Evolutionary conservation across 2,797 vertebrate genomes (phyloP).

Genomic region (Danio choprae): DNA sequence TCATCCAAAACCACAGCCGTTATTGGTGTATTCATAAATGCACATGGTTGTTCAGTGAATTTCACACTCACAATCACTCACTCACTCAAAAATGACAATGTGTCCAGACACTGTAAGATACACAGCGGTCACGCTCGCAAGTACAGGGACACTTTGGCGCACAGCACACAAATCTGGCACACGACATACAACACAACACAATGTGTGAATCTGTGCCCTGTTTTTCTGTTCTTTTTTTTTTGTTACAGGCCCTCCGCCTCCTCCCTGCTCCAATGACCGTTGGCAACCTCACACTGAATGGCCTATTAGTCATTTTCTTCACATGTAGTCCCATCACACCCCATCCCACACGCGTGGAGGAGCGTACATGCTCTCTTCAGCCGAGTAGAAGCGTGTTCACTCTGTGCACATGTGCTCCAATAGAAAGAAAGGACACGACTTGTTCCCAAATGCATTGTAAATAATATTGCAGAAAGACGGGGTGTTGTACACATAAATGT

Average conservation of each 20-base stretch:
- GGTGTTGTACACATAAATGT: not conserved
- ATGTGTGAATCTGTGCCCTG: slow-evolving; percentile 12
- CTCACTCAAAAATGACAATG: slow-evolving; percentile 23
- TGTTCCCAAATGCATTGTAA: not conserved
- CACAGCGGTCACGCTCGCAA: slow-evolving; percentile 21
- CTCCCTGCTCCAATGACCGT: slow-evolving; percentile 6
- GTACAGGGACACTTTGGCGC: slow-evolving; percentile 28
- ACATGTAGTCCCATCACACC: slow-evolving; percentile 28
- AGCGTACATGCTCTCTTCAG: not conserved
- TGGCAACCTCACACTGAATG: slow-evolving; percentile 34
- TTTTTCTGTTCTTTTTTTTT: not conserved
- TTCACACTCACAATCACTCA: not conserved
- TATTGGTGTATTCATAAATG: slow-evolving; percentile 3
- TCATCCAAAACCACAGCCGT: not conserved
- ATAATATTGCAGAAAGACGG: not conserved
- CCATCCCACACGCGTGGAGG: slow-evolving; percentile 2
- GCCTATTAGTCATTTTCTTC: slow-evolving; percentile 43
- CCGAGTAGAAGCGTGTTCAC: slow-evolving; percentile 28
- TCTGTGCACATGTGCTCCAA: not conserved
- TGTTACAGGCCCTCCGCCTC: not conserved
- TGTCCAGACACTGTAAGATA: slow-evolving; percentile 38
- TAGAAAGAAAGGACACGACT: not conserved
- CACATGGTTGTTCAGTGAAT: not conserved
- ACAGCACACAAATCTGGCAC: slow-evolving; percentile 4
- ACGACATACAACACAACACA: not conserved